phyloP scores from a whole-genome alignment of 2,888 invertebrate species.

The Melanophora roralis region DNA sequence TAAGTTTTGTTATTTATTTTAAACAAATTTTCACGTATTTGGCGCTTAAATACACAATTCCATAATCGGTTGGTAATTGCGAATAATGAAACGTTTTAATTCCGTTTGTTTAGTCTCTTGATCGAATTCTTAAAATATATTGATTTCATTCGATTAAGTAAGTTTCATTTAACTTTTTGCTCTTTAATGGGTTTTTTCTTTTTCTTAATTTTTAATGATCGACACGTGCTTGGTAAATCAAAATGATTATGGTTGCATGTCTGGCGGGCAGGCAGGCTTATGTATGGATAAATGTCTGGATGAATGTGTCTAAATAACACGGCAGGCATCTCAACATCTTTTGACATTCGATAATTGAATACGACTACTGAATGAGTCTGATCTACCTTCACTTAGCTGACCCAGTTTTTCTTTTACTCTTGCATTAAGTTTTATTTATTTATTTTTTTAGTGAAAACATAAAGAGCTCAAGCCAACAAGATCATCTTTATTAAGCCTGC shows the following conservation, averaged over 20 bases:
- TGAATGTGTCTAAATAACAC: conserved; percentile 24
- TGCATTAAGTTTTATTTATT: conserved; percentile 27
- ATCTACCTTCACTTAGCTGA: conserved; percentile 45
- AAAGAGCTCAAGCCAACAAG: conserved; percentile 6
- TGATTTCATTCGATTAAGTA: conserved; percentile 56
- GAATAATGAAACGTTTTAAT: conserved; percentile 42
- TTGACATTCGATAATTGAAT: conserved; percentile 43
- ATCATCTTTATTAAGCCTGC: conserved; percentile 56
- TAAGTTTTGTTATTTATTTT: conserved; percentile 44
- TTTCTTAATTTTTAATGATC: conserved; percentile 48
- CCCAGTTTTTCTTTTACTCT: conserved; percentile 40
- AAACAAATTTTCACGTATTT: conserved; percentile 59
- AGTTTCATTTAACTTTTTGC: not conserved
- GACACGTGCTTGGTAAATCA: conserved; percentile 61
- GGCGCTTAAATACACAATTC: conserved; percentile 60
- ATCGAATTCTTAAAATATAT: conserved; percentile 50
- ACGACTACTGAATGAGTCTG: not conserved
- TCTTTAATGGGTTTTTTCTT: not conserved
- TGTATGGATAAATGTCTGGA: not conserved
- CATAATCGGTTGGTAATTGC: conserved; percentile 51
- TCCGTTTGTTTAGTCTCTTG: conserved; percentile 29
- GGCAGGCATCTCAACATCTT: conserved; percentile 35
- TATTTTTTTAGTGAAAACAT: not conserved
- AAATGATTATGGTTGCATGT: conserved; percentile 32
- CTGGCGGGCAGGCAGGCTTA: not conserved